Conservation (phyloP, 1,140 invertebrate genomes). For the Eufriesea mexicana region DNA sequence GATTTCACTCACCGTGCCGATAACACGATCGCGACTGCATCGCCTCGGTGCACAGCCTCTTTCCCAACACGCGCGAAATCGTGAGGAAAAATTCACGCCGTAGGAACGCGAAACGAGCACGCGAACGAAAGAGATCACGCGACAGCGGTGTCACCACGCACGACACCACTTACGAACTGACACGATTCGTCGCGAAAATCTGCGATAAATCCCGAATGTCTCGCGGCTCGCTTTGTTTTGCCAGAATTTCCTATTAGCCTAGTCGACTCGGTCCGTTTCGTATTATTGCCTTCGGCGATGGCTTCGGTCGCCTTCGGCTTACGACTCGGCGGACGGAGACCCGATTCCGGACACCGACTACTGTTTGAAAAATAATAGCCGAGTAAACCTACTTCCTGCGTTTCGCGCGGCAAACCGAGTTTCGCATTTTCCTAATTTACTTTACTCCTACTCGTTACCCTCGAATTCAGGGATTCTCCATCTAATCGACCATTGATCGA, state of each 20-base stretch:
- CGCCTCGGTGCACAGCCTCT: not conserved
- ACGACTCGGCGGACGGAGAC: not conserved
- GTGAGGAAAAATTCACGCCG: not conserved
- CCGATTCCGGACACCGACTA: too few relatives aligned
- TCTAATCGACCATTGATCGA: too few relatives aligned
- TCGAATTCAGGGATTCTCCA: too few relatives aligned
- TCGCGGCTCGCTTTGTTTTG: not conserved
- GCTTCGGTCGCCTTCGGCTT: not conserved
- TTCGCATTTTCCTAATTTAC: too few relatives aligned
- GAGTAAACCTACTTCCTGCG: too few relatives aligned
- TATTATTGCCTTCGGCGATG: too few relatives aligned
- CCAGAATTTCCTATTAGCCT: not conserved
- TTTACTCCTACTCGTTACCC: too few relatives aligned
- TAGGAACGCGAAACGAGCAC: not conserved
- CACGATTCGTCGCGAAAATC: not conserved
- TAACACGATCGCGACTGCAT: not conserved
- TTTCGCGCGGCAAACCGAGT: too few relatives aligned
- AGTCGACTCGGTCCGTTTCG: too few relatives aligned
- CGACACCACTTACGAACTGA: slow-evolving; percentile 10
- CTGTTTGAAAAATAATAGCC: too few relatives aligned
- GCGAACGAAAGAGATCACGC: not conserved
- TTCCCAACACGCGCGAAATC: too few relatives aligned
- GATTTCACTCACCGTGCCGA: not conserved
- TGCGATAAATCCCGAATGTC: not conserved
- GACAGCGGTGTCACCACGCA: slow-evolving; percentile 26